A percentile compares a stretch with the other conserved stretches of the same genome.
Conservation (phyloP, 2,888 invertebrate genomes). For the Callyntrura sp. region DNA sequence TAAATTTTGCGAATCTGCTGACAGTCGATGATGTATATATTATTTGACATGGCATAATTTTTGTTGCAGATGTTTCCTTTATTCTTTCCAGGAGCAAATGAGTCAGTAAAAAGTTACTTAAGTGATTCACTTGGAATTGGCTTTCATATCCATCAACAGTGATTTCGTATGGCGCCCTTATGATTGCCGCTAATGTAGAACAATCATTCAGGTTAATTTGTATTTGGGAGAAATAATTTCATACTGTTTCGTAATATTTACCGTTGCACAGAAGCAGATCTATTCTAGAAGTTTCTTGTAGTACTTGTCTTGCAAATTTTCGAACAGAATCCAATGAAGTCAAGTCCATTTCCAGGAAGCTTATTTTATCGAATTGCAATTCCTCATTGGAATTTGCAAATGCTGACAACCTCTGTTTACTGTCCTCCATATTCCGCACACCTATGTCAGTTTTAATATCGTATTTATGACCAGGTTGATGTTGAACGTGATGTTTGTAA, state of each 20-base stretch:
- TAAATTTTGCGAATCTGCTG: slow-evolving; percentile 90
- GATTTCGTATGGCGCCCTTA: slow-evolving; percentile 46
- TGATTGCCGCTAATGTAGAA: slow-evolving; percentile 40
- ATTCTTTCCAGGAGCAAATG: slow-evolving; percentile 92
- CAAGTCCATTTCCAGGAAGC: slow-evolving; percentile 91
- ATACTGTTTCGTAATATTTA: slow-evolving; percentile 85
- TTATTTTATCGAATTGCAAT: slow-evolving; percentile 86
- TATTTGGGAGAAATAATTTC: background rate
- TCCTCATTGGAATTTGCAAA: slow-evolving; percentile 24
- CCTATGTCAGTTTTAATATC: slow-evolving; percentile 15
- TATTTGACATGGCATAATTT: slow-evolving; percentile 88
- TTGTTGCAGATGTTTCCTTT: slow-evolving; percentile 88
- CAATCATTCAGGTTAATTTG: background rate
- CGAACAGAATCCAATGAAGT: slow-evolving; percentile 91
- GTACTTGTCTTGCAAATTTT: slow-evolving; percentile 90
- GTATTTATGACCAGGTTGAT: background rate
- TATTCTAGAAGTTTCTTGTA: slow-evolving; percentile 88
- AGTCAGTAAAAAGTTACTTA: slow-evolving; percentile 93
- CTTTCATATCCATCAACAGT: slow-evolving; percentile 54
- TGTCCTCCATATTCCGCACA: slow-evolving; percentile 42
- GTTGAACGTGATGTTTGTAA: background rate
- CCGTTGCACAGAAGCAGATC: slow-evolving; percentile 93
- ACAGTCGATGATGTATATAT: slow-evolving; percentile 95
- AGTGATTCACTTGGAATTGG: slow-evolving; percentile 89
- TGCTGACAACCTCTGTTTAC: slow-evolving; percentile 31